Base-by-base conservation (phyloP, 2,797 vertebrate species). In the Anguilla pacifica region DNA sequence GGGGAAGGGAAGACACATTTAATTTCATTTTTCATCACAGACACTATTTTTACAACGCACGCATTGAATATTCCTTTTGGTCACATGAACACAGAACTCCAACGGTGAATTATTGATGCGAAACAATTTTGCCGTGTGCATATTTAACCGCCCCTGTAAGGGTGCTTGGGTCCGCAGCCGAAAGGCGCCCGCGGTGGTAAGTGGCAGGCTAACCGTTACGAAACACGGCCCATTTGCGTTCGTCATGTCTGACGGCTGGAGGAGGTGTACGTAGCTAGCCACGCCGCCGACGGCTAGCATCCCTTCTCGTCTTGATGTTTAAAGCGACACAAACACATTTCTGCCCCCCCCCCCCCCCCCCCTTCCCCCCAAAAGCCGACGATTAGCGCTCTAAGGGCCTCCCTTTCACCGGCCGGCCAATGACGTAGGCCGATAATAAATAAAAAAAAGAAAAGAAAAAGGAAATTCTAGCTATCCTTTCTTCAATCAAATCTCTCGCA, bases 381-480 rank as follows among this genome's bases (percentile, higher is more conserved):
- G 31, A 85, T 87, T 35, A 87, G 39, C 87, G 64, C 86, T 46
- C n/a, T 88, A n/a, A 86, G 55, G 89, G 72, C 67, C 87, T 46
- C 11, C 13, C 72, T 84, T 35, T 39, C 25, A 88, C 86, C 89
- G 74, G 55, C 72, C 90, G 43, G 87, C 85, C 87, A 77, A 86
- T 87, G 46, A 59, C 90, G 81, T 88, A 11, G 87, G 6, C 77
- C 67, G 53, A 87, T 85, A 25, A 67, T n/a, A 9, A 67, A 67
- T n/a, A n/a, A 51, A 51, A 51, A 51, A 51, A 57, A 57, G 1
- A 57, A 91, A 91, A 84, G 49, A 83, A 81, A 25, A 87, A 81
- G 90, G 92, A 91, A 93, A 89, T 59, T 88, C 35, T 61, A 67
- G 35, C 82, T 91, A 67, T 51, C 55, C 70, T 5, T 89, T 91